Conservation (phyloP, 2,113 vertebrate genomes). For the Cichladusa arquata region DNA sequence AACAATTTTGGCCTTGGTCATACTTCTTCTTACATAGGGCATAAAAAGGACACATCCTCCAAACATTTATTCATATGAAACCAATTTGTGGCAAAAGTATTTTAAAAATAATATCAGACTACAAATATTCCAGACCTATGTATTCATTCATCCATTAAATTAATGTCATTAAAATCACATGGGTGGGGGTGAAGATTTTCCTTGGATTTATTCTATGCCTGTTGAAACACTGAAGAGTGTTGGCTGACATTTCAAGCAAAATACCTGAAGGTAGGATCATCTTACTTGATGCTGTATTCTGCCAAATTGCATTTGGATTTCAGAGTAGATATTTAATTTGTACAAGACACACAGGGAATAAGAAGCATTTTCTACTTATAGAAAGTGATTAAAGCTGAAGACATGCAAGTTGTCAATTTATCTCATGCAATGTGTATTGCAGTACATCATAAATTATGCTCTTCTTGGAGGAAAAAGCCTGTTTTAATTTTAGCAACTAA, state of each 20-base stretch:
- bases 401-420: not conserved
- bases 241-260: constrained; percentile 36
- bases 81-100: not conserved
- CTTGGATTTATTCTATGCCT: not conserved
- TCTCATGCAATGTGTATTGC: not conserved
- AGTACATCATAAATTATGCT: not conserved
- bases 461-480: not conserved
- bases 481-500: not conserved
- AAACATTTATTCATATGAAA: constrained; percentile 9
- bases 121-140: not conserved
- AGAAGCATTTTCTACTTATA: not conserved
- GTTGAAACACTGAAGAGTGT: not conserved
- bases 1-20: not conserved
- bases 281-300: not conserved
- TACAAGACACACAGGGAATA: not conserved
- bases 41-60: not conserved
- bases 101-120: not conserved
- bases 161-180: not conserved
- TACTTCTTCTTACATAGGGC: not conserved
- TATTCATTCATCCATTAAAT: not conserved
- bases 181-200: not conserved
- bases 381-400: not conserved
- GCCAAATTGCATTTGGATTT: constrained; percentile 40
- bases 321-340: constrained; percentile 2
- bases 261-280: not conserved